Evolutionary conservation across 2,888 invertebrate genomes (phyloP).

Genomic region (Acrocyrtus sp.): DNA sequence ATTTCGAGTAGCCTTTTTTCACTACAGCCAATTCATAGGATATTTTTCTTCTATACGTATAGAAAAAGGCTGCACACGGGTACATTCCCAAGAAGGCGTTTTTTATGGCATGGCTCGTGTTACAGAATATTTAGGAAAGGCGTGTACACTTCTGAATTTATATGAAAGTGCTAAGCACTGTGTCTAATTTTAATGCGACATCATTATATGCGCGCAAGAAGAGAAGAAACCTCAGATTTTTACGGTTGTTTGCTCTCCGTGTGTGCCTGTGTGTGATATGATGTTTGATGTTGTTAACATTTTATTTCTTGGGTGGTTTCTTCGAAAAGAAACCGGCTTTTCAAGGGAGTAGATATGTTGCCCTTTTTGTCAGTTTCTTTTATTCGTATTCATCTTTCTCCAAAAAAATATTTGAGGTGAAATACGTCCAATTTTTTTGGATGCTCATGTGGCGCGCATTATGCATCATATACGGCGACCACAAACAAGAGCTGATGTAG

Average conservation of each 20-base stretch:
- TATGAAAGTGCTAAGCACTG: conserved; percentile 21
- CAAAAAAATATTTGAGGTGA: not conserved
- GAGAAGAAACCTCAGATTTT: conserved; percentile 12
- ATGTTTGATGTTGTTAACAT: conserved; percentile 1
- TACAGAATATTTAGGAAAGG: not conserved
- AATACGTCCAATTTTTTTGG: not conserved
- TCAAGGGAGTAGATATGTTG: conserved; percentile 8
- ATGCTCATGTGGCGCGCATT: conserved; percentile 22
- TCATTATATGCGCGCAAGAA: conserved; percentile 41
- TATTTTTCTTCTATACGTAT: too few species aligned
- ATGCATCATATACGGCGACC: too few species aligned
- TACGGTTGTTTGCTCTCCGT: conserved; percentile 25
- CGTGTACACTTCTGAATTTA: not conserved
- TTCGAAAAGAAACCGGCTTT: conserved; percentile 13
- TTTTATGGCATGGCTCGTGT: conserved; percentile 13
- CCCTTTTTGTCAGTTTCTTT: not conserved
- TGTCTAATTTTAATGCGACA: conserved; percentile 43
- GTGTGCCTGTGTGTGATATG: too few species aligned
- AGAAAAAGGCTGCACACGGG: too few species aligned
- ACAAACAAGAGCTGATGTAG: conserved; percentile 24
- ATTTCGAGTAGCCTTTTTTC: too few species aligned
- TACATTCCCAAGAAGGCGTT: too few species aligned
- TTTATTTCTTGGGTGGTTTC: conserved; percentile 31
- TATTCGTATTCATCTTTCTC: not conserved
- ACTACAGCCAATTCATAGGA: too few species aligned